A percentile compares a stretch with the other conserved stretches of the same genome.
Conservation (phyloP, 2,113 vertebrate species). For the Notiomystis cincta region DNA sequence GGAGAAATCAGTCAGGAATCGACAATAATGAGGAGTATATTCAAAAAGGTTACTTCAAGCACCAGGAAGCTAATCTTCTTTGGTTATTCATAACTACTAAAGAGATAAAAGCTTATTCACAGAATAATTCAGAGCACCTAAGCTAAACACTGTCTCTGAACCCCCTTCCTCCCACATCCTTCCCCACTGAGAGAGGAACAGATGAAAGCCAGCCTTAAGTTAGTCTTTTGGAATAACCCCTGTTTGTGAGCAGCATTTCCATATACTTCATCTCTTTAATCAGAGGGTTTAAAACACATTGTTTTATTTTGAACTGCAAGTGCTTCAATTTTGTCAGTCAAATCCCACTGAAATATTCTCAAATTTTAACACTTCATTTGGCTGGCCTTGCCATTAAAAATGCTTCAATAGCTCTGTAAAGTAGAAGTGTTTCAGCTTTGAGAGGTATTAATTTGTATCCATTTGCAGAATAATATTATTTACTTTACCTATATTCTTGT, state of each 20-base stretch:
- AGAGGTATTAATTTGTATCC: not conserved
- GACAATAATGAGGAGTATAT: not conserved
- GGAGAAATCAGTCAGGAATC: slow-evolving; percentile 27
- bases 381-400: not conserved
- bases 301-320: not conserved
- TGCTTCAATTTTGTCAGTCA: not conserved
- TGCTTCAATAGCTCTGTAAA: not conserved
- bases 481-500: not conserved
- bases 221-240: not conserved
- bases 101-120: slow-evolving; percentile 19
- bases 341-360: not conserved
- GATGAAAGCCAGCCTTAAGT: not conserved
- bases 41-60: slow-evolving; percentile 5
- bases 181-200: not conserved
- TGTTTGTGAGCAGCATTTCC: not conserved
- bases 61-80: slow-evolving; percentile 17
- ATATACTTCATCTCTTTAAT: not conserved
- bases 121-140: slow-evolving; percentile 14
- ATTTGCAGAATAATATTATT: not conserved
- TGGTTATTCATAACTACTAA: slow-evolving; percentile 5
- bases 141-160: slow-evolving; percentile 1
- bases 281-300: not conserved
- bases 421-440: not conserved
- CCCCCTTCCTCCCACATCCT: not conserved
- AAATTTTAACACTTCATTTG: not conserved